These are phyloP conservation scores for Cheilosia vulpina DNA, from an alignment of 2,888 invertebrate genomes.

Conservation along the genomic window DNA sequence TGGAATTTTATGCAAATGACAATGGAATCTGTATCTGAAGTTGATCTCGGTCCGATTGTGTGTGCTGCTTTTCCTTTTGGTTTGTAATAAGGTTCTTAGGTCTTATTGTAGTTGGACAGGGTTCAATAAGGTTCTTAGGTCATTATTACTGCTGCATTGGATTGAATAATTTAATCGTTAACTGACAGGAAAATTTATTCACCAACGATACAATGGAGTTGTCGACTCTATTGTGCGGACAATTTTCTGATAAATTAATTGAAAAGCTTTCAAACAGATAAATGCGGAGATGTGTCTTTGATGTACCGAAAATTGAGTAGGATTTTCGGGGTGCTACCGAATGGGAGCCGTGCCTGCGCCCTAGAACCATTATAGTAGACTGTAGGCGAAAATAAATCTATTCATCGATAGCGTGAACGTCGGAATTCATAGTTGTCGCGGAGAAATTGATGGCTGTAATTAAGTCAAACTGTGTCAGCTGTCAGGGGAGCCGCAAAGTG, in stretches of 20 bases:
- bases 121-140: slow-evolving; percentile 9
- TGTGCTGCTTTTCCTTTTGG: not conserved
- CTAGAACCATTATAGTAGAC: too few species aligned
- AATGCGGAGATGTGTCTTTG: not conserved
- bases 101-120: too few species aligned
- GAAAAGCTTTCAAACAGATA: not conserved
- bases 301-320: not conserved
- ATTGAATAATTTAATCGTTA: slow-evolving; percentile 12
- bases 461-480: too few species aligned
- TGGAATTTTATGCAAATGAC: slow-evolving; percentile 26
- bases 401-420: too few species aligned
- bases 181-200: slow-evolving; percentile 14
- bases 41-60: slow-evolving; percentile 2
- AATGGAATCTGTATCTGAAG: slow-evolving; percentile 8
- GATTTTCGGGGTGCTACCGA: not conserved
- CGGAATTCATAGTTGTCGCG: too few species aligned
- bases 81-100: slow-evolving; percentile 1
- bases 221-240: not conserved
- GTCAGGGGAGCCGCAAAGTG: too few species aligned
- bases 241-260: slow-evolving; percentile 8
- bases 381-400: too few species aligned
- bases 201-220: not conserved
- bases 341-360: too few species aligned
- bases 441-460: too few species aligned
- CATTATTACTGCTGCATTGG: slow-evolving; percentile 8